A percentile compares a stretch with the other conserved stretches of the same genome.
Conservation (phyloP, 2,113 vertebrate genomes). For the Hippocampus comes region DNA sequence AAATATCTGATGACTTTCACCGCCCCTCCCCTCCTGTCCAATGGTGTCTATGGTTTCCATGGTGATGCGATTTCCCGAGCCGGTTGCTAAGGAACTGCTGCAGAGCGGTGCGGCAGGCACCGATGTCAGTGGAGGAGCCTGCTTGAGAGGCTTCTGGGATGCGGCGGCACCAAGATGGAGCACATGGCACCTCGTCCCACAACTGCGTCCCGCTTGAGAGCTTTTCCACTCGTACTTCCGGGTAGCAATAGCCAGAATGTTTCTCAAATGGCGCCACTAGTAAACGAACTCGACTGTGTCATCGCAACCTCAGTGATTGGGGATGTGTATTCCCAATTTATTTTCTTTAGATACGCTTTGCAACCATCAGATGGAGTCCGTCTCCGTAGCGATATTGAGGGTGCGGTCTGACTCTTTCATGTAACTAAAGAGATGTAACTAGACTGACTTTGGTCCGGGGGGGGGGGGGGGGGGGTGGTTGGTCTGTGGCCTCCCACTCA, state of each 20-base stretch:
- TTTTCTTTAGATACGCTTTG: too few species aligned
- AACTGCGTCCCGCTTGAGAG: slow-evolving; percentile 6
- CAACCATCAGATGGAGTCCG: too few species aligned
- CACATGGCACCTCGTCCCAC: slow-evolving; percentile 29
- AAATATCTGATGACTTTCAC: slow-evolving; percentile 57
- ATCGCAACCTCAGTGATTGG: too few species aligned
- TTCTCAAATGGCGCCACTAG: background rate
- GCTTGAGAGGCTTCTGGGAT: slow-evolving; percentile 36
- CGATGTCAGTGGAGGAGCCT: slow-evolving; percentile 67
- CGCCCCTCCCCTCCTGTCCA: background rate
- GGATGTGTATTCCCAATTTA: too few species aligned
- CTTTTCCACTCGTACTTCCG: background rate
- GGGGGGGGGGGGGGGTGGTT: slow-evolving; percentile 4
- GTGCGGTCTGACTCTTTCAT: slow-evolving; percentile 1
- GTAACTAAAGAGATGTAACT: background rate
- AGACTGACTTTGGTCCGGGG: slow-evolving; percentile 15
- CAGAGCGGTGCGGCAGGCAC: slow-evolving; percentile 69
- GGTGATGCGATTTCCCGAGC: slow-evolving; percentile 79
- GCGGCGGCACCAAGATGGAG: slow-evolving; percentile 27
- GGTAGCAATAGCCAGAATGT: background rate
- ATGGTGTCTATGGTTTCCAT: slow-evolving; percentile 84
- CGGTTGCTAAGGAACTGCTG: slow-evolving; percentile 90
- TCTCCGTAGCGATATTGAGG: too few species aligned
- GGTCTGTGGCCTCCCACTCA: background rate
- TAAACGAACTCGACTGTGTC: background rate